These are phyloP conservation scores for Limosa lapponica DNA, from an alignment of 2,797 vertebrate species.

Conservation along the genomic window DNA sequence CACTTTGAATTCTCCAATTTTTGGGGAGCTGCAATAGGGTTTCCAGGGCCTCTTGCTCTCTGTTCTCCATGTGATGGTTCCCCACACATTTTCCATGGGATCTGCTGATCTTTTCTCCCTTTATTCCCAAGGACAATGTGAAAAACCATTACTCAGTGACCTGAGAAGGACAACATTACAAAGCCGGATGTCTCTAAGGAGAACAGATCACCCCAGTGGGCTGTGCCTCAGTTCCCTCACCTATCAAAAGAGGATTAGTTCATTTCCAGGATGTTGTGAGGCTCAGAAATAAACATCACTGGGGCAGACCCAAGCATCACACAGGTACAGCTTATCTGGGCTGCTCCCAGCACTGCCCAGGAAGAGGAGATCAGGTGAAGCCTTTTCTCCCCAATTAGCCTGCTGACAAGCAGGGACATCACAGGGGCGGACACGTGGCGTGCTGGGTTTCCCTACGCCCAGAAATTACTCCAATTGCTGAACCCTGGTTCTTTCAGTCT, in stretches of 20 bases:
- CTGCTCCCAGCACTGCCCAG: not conserved
- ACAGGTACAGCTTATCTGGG: not conserved
- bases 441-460: not conserved
- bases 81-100: not conserved
- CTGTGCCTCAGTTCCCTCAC: not conserved
- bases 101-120: not conserved
- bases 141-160: not conserved
- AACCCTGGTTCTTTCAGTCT: not conserved
- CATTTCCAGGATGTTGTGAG: not conserved
- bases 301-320: not conserved
- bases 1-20: not conserved
- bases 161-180: not conserved
- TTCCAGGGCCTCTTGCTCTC: not conserved
- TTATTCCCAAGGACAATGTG: rapidly evolving
- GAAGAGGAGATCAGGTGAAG: not conserved
- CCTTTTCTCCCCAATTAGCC: not conserved
- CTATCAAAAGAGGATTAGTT: not conserved
- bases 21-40: not conserved
- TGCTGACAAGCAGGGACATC: not conserved
- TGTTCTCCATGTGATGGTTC: not conserved
- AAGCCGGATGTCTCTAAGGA: not conserved
- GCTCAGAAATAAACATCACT: not conserved
- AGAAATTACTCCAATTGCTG: not conserved
- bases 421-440: rapidly evolving
- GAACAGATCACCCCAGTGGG: not conserved